These are phyloP conservation scores for Pemphigus obesinymphae DNA, from an alignment of 1,140 invertebrate genomes.

Conservation along the genomic window DNA sequence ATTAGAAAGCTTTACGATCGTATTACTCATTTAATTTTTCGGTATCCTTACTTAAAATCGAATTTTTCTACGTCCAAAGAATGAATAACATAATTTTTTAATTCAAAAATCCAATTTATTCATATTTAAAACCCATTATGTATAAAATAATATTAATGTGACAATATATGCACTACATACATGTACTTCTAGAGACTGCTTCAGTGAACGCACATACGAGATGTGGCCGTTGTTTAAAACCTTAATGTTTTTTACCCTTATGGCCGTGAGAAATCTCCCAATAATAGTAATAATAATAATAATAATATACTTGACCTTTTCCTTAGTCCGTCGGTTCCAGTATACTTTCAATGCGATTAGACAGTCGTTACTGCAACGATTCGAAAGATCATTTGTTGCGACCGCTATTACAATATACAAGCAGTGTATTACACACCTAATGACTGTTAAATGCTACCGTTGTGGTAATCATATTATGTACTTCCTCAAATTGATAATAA, in stretches of 20 bases:
- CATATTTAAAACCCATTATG: too few species aligned
- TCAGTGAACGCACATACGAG: background rate
- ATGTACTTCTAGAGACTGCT: too few species aligned
- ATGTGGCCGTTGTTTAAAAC: background rate
- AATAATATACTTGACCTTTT: background rate
- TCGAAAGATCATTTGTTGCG: too few species aligned
- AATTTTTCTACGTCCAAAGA: too few species aligned
- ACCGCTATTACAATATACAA: too few species aligned
- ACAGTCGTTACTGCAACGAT: background rate
- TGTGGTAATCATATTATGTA: background rate
- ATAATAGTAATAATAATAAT: slow-evolving; percentile 18
- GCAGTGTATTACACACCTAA: background rate
- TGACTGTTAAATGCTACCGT: background rate
- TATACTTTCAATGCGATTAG: background rate
- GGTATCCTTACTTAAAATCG: too few species aligned
- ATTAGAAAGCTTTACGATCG: too few species aligned
- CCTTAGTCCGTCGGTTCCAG: background rate
- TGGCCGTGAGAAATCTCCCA: background rate
- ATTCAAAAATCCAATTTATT: too few species aligned
- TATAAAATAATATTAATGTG: too few species aligned
- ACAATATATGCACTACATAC: too few species aligned
- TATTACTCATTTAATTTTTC: too few species aligned
- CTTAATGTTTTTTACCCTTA: slow-evolving; percentile 21
- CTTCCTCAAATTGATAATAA: background rate
- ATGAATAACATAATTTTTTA: too few species aligned